These are phyloP conservation scores for Crenuchus spilurus DNA, from an alignment of 2,797 vertebrate species.

Conservation along the genomic window DNA sequence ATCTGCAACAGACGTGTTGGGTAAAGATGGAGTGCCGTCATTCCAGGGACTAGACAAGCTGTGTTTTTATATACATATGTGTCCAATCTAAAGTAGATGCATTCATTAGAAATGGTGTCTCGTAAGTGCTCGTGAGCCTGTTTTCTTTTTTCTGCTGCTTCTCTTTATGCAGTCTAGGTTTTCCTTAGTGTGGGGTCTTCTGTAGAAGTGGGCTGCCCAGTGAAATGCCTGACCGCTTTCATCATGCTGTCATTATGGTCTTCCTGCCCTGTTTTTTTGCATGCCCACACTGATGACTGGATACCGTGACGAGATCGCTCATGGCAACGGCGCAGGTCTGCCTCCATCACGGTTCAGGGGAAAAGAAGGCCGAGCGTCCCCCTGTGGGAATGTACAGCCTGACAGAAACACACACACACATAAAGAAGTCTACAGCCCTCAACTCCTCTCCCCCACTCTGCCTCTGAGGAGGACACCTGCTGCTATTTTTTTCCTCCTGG, in stretches of 20 bases:
- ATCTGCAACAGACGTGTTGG: too few species aligned
- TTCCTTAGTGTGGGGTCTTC: neutral
- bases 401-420: constrained; percentile 27
- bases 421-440: constrained; percentile 1
- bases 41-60: too few species aligned
- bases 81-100: too few species aligned
- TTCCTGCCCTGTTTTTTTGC: constrained; percentile 44
- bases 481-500: constrained; percentile 6
- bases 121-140: neutral
- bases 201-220: neutral
- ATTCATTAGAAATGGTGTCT: too few species aligned
- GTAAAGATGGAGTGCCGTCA: too few species aligned
- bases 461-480: constrained; percentile 42
- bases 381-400: constrained; percentile 39
- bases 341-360: constrained; percentile 46
- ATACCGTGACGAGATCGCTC: constrained; percentile 55
- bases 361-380: constrained; percentile 46
- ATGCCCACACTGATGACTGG: constrained; percentile 52
- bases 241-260: constrained; percentile 35
- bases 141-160: neutral
- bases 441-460: constrained; percentile 22
- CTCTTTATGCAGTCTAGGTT: neutral
- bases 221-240: constrained; percentile 35
- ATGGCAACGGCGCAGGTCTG: constrained; percentile 50
- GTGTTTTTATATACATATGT: too few species aligned